Conservation (phyloP, 2,113 vertebrate genomes). For the Solea solea region DNA sequence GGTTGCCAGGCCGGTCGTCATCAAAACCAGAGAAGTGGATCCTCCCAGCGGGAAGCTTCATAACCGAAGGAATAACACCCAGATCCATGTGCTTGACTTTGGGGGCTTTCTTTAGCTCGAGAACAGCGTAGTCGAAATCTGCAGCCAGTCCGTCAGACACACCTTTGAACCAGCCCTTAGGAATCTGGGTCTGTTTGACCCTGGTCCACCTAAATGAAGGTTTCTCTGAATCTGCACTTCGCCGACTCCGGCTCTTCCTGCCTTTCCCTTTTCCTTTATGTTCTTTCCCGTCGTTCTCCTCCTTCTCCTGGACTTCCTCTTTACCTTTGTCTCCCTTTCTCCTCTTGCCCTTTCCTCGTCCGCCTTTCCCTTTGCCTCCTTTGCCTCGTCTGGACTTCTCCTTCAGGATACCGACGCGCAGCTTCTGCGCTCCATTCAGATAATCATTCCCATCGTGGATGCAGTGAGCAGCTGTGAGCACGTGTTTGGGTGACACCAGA, state of each 20-base stretch:
- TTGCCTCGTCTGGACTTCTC: constrained; percentile 82
- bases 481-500: constrained; percentile 91
- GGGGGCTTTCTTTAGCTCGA: constrained; percentile 91
- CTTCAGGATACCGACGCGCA: constrained; percentile 91
- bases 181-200: constrained; percentile 92
- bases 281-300: constrained; percentile 57
- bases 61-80: constrained; percentile 88
- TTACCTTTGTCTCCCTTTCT: constrained; percentile 69
- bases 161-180: constrained; percentile 92
- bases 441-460: constrained; percentile 92
- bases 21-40: constrained; percentile 98
- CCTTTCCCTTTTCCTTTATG: constrained; percentile 66
- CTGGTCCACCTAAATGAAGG: constrained; percentile 94
- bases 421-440: constrained; percentile 86
- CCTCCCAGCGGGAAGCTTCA: constrained; percentile 89
- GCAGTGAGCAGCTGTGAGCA: constrained; percentile 95
- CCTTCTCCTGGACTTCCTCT: constrained; percentile 65
- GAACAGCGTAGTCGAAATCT: constrained; percentile 93
- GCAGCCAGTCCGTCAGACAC: constrained; percentile 80
- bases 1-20: constrained; percentile 87
- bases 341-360: constrained; percentile 69
- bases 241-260: constrained; percentile 74
- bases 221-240: constrained; percentile 68
- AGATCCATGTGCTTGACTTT: constrained; percentile 92
- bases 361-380: constrained; percentile 72